These are phyloP conservation scores for Polylopha cassiicola DNA, from an alignment of 2,888 invertebrate genomes.

Conservation along the genomic window DNA sequence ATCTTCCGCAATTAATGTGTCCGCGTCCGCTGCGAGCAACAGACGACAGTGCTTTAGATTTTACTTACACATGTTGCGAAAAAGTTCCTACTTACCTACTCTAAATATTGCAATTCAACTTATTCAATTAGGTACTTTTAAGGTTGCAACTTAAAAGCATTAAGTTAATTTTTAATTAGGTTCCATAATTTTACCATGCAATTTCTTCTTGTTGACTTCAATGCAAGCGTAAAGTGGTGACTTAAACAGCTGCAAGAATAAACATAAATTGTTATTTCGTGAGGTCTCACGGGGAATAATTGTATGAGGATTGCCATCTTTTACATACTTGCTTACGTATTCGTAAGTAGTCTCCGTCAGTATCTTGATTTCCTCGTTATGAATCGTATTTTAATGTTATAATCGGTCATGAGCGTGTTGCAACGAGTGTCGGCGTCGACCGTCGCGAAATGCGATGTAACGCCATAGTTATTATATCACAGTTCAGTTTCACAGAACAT, in stretches of 20 bases:
- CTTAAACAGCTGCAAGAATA: neutral
- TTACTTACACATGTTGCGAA: no score
- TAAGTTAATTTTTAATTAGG: no score
- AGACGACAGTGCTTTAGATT: no score
- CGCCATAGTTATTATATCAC: constrained; percentile 17
- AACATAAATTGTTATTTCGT: constrained; percentile 11
- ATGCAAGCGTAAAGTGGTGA: no score
- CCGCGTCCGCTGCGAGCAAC: constrained; percentile 6
- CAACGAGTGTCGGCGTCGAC: constrained; percentile 4
- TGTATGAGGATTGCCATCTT: constrained; percentile 17
- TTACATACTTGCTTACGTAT: constrained; percentile 16
- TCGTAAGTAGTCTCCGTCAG: constrained; percentile 15
- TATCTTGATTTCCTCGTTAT: constrained; percentile 14
- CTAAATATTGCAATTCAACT: no score
- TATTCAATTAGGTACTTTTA: no score
- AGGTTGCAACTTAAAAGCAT: no score
- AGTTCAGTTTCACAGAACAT: constrained; percentile 7
- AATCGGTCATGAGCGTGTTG: constrained; percentile 21
- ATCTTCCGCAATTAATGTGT: constrained; percentile 39
- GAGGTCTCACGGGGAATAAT: constrained; percentile 9
- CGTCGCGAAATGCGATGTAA: constrained; percentile 15
- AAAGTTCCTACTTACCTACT: no score
- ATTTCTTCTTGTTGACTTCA: no score
- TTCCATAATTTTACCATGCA: no score
- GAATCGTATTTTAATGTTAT: constrained; percentile 21